Base-by-base conservation (phyloP, 1,140 invertebrate genomes). In the Drosophila sproati region DNA sequence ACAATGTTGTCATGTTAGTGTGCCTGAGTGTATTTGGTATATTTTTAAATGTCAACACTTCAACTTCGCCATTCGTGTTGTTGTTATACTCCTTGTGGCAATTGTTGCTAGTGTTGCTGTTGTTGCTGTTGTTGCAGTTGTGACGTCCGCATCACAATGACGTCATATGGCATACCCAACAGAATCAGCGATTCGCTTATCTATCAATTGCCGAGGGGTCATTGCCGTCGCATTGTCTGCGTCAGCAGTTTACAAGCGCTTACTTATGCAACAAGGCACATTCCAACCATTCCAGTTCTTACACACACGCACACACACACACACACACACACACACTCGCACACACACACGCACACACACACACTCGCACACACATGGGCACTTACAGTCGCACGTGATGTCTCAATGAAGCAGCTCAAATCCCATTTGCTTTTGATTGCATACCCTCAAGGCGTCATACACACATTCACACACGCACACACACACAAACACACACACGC, bases 31-130 rank as follows among this genome's bases (percentile, higher is more conserved):
- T 48, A 41, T 73, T 48, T 37, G 48, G 50, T 62, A 34, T 71
- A 77, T 82, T 63, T 67, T 76, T 78, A 88, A 88, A 88, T 88
- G 85, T 88, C 85, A 88, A 89, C 85, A 85, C 85, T 88, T 88
- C 81, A 88, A 89, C 85, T 88, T 85, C 86, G 81, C 89, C 80
- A 89, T 88, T 85, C 81, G 80, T 83, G 80, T 62, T 85, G 69
- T 37, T 2, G 5, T 37, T 43, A 10, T 10, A 10, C 74, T 7
- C 10, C 47, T 47, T 10, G 8, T 31, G 12, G 34, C 10, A 20
- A 2, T 32, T n/a, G 4, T 12, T 48, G 3, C n/a, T 6, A 39
- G 41, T 50, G 28, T 20, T 59, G 47, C 45, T 52, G 61, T 31
- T 48, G 48, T 69, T 52, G 61, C 50, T 57, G 62, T 72, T 67